Evolutionary conservation across 2,113 vertebrate species (phyloP).

Genomic region (Dinomys branickii): DNA sequence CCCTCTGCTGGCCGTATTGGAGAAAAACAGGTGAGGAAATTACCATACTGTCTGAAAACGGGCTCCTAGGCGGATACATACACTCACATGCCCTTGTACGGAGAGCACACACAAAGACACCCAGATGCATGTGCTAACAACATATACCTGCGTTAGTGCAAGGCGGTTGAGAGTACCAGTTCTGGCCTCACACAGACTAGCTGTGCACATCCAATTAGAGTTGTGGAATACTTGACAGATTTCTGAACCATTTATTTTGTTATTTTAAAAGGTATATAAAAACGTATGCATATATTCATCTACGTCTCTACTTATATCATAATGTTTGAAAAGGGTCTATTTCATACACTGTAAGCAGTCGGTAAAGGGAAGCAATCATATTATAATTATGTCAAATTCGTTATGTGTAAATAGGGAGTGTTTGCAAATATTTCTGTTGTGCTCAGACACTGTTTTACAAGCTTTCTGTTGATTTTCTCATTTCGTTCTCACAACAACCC

Average conservation of each 20-base stretch:
- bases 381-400: constrained; percentile 4
- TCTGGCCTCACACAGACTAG: not conserved
- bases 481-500: not conserved
- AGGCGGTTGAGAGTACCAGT: not conserved
- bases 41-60: not conserved
- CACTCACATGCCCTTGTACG: not conserved
- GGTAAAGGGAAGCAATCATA: not conserved
- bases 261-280: not conserved
- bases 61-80: not conserved
- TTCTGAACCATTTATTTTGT: constrained; percentile 1
- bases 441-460: not conserved
- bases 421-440: not conserved
- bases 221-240: not conserved
- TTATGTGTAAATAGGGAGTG: not conserved
- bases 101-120: not conserved
- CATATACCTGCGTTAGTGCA: not conserved
- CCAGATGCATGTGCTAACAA: not conserved
- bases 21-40: constrained; percentile 66
- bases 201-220: not conserved
- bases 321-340: not conserved
- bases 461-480: constrained; percentile 18
- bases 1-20: constrained; percentile 75
- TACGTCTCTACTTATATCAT: not conserved
- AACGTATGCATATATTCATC: not conserved
- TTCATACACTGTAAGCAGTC: not conserved